Evolutionary conservation across 30 jellyfish, hydroid and myxozoan species (phyloP).

Genomic region (Cassiopea xamachana): DNA sequence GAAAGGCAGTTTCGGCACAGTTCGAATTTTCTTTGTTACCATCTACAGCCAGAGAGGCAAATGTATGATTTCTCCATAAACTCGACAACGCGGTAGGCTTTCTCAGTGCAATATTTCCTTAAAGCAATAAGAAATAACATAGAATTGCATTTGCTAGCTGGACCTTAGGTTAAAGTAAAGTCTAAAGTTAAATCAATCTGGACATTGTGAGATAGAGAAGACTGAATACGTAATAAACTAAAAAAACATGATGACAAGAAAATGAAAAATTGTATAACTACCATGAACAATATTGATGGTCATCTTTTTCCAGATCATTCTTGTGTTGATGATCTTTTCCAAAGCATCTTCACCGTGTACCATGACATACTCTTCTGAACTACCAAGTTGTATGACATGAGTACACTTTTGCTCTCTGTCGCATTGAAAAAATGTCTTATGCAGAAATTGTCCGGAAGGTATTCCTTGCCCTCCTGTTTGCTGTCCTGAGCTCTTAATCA

Average conservation of each 20-base stretch:
- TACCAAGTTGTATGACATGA: background rate
- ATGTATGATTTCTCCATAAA: background rate
- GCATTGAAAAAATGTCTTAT: constrained; percentile 1
- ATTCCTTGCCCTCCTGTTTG: background rate
- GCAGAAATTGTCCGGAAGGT: background rate
- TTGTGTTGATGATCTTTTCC: background rate
- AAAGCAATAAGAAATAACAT: background rate
- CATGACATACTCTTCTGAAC: background rate
- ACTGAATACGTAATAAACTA: background rate
- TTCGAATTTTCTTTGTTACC: background rate
- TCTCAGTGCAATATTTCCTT: constrained; percentile 10
- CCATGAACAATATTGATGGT: background rate
- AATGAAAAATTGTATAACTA: background rate
- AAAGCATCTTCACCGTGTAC: background rate
- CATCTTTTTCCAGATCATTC: background rate
- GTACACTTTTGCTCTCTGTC: background rate
- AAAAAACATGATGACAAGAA: background rate
- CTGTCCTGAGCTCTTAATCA: background rate
- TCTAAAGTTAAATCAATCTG: background rate
- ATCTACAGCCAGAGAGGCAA: constrained; percentile 12
- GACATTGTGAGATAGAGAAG: background rate
- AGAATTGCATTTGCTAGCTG: background rate
- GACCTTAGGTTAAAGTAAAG: background rate
- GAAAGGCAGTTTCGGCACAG: background rate
- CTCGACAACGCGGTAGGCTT: background rate